Evolutionary conservation across 1,140 invertebrate species (phyloP).

Genomic region (Ceratina australensis): DNA sequence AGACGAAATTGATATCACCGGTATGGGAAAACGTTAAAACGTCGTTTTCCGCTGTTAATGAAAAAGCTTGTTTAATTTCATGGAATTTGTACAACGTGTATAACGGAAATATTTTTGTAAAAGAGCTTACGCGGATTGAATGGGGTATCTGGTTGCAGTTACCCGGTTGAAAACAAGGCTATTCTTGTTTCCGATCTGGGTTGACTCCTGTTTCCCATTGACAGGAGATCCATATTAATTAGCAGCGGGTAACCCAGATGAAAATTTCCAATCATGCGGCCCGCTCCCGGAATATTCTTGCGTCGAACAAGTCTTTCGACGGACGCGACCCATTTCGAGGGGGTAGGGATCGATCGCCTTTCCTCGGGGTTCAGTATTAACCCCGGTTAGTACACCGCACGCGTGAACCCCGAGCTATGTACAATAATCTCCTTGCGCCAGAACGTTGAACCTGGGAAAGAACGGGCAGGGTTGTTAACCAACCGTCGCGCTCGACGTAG

Average conservation of each 20-base stretch:
- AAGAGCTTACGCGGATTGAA: no score
- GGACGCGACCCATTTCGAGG: slow-evolving; percentile 7
- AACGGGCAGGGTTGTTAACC: neutral
- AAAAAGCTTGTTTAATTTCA: no score
- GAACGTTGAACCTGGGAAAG: neutral
- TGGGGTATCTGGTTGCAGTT: no score
- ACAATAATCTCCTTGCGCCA: neutral
- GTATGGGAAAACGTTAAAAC: no score
- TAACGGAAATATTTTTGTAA: no score
- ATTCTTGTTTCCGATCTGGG: no score
- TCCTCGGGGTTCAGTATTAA: no score
- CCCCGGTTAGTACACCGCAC: no score
- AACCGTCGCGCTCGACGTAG: slow-evolving; percentile 8
- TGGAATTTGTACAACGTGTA: no score
- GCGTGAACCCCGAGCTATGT: neutral
- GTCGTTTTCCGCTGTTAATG: no score
- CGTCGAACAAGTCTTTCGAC: neutral
- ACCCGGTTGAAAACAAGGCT: no score
- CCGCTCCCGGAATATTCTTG: neutral
- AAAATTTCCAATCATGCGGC: neutral
- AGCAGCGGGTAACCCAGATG: neutral
- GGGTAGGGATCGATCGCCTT: neutral
- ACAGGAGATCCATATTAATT: neutral
- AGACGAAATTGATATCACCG: no score
- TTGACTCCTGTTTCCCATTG: neutral